Evolutionary conservation across 2,888 invertebrate genomes (phyloP).

Genomic region (Bugulina stolonifera): DNA sequence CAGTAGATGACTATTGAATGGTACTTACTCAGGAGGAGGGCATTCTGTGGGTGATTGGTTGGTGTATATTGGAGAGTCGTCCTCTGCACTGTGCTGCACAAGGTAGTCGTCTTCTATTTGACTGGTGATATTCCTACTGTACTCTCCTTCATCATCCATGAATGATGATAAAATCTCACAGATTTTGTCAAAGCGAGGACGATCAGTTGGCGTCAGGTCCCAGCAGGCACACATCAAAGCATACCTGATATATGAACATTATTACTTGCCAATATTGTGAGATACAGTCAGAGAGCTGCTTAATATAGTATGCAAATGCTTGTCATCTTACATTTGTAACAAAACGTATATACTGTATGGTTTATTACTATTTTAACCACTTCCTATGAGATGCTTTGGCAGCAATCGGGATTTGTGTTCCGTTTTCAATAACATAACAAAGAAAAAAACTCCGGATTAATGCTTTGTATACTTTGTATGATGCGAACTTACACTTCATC

Average conservation of each 20-base stretch:
- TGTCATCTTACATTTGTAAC: too few relatives aligned
- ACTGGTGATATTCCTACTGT: background rate
- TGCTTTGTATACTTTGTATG: too few relatives aligned
- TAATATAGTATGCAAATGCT: too few relatives aligned
- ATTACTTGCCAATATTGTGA: background rate
- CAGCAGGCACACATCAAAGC: conserved; percentile 12
- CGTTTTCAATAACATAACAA: too few relatives aligned
- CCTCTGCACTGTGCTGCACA: background rate
- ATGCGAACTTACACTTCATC: conserved; percentile 6
- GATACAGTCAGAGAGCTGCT: background rate
- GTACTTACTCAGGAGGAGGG: background rate
- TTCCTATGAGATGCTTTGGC: too few relatives aligned
- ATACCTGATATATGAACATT: conserved; percentile 1
- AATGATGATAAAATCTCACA: background rate
- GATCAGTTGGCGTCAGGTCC: background rate
- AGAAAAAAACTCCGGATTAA: too few relatives aligned
- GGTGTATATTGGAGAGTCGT: background rate
- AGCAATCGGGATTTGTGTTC: too few relatives aligned
- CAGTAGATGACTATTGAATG: too few relatives aligned
- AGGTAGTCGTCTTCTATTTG: background rate
- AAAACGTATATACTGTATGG: too few relatives aligned
- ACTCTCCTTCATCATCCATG: background rate
- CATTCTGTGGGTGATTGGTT: too few relatives aligned
- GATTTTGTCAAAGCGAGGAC: background rate
- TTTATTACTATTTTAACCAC: too few relatives aligned